Evolutionary conservation across 2,888 invertebrate species (phyloP), one percentile per base, ranked within the genome.

Genomic region (Cartodere bifasciata): DNA sequence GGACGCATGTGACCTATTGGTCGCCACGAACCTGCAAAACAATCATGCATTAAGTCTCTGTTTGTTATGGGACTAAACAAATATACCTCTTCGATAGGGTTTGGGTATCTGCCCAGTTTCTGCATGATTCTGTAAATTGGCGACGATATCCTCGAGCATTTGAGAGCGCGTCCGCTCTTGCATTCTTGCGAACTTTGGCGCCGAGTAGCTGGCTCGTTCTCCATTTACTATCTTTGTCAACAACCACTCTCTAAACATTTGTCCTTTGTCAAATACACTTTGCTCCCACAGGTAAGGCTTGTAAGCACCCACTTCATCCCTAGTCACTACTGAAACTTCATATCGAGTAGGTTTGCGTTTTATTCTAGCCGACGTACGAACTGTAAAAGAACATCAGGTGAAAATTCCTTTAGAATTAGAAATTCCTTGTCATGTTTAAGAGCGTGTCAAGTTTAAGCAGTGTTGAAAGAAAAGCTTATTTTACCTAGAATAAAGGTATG

Each of bases 261-360:
- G 78, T 15, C 88, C 90, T 68, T 90, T 90, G 58, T 88, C 86
- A 56, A 91, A 91, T 34, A 86, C 82, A 46, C 85, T 87, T 63
- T 91, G 88, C 58, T 91, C 90, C 90, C 90, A 90, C 29, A 91
- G 70, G 63, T 91, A 91, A 20, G 91, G 91, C 58, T 91, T 91
- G 66, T 90, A 91, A 43, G 91, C 91, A 23, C 90, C 88, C 22
- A 91, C 91, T 67, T 91, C 91, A 58, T 91, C 91, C 39, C 91
- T 68, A 12, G 90, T 90, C 31, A 91, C 91, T 22, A 91, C 90
- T 1, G 87, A 86, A 29, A 90, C 85, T 63, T 90, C 87, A 59
- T 90, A 90, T 48, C 84, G 69, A 10, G 87, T 86, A 14, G 87
- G 82, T 50, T 85, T 79, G 41, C 85, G 68, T 56, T 87, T 85